Base-by-base conservation (phyloP, 2,113 vertebrate genomes). In the Oceanites oceanicus region DNA sequence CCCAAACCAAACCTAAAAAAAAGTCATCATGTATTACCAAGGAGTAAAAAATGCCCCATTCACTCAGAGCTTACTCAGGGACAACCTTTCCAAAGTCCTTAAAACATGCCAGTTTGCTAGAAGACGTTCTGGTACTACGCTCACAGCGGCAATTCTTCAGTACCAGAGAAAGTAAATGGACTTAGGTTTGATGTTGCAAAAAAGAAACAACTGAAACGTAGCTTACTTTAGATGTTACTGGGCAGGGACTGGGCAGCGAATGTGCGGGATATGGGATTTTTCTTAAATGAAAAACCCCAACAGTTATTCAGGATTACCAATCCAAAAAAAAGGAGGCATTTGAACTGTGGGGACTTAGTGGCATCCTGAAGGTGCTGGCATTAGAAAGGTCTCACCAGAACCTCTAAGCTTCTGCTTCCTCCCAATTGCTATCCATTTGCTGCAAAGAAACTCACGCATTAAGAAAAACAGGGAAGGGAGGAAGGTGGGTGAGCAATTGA, bases 81-180 rank as follows among this genome's bases (percentile, higher is more conserved):
- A 38, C 44, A 78, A 59, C 29, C 23, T 4, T 32, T 75, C 22
- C 18, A 2, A 66, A 85, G 25, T 10, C 42, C 61, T 68, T 66
- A 53, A 27, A 47, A 45, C 20, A 71, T 7, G 3, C 9, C 44
- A 47, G 10, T 20, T 32, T 73, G 27, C 26, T 38, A 72, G 8
- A 70, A 59, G 30, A 68, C 1, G 1, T 47, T 32, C 30, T 53
- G 34, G 13, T 15, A 42, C 22, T 55, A 11, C 4, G 47, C 44
- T 59, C 38, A 55, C 9, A 58, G 56, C 26, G 8, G 32, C 50
- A 75, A 47, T 38, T 82, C 38, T 78, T 77, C 23, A 63, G 27
- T 22, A 73, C 17, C 0, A 0, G 13, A 50, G 25, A 81, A 72
- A 63, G 19, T 1, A 70, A 21, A n/a, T 6, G 8, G 27, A 42